These are phyloP conservation scores for Anneissia japonica DNA, from an alignment of 35 echinoderm and acorn worm species.

Conservation along the genomic window DNA sequence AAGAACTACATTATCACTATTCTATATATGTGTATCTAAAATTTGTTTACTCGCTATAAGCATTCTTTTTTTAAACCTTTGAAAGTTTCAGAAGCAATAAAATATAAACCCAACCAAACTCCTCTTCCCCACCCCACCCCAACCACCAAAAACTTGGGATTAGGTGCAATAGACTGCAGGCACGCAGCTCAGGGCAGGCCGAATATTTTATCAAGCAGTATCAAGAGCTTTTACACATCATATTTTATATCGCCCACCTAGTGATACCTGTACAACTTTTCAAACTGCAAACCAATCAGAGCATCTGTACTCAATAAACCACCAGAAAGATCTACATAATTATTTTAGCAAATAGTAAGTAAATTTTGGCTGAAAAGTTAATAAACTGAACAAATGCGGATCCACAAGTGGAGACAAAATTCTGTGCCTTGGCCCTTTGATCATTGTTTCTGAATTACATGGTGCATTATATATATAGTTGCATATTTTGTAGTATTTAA, in stretches of 20 bases:
- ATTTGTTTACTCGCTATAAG: too few species aligned
- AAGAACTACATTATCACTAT: neutral
- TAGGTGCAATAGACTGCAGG: neutral
- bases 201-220: neutral
- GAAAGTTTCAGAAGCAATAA: too few species aligned
- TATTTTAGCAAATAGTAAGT: neutral
- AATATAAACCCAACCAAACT: too few species aligned
- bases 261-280: neutral
- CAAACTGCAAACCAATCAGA: neutral
- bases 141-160: too few species aligned
- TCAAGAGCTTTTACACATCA: neutral
- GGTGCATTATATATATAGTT: too few species aligned
- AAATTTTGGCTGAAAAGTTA: neutral
- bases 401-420: too few species aligned
- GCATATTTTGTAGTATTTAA: too few species aligned
- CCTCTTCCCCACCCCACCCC: too few species aligned
- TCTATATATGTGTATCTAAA: too few species aligned
- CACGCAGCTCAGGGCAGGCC: neutral
- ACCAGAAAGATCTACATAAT: neutral
- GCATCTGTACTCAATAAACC: neutral
- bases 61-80: too few species aligned
- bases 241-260: neutral
- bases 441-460: too few species aligned
- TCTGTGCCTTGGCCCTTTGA: too few species aligned
- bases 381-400: neutral